These are phyloP conservation scores for Hartigia nigra DNA, from an alignment of 2,888 invertebrate species.

Conservation along the genomic window DNA sequence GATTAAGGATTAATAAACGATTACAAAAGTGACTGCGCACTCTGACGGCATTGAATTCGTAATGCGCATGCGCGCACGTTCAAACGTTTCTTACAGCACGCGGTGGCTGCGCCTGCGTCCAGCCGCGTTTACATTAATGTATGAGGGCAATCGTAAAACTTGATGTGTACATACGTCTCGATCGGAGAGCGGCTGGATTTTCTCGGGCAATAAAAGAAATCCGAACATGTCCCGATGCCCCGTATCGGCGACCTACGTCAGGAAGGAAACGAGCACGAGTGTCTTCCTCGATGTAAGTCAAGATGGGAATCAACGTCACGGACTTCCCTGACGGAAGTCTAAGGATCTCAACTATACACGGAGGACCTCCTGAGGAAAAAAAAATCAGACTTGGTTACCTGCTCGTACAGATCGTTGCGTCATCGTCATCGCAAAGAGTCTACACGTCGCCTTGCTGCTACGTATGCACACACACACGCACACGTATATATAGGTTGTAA, in stretches of 20 bases:
- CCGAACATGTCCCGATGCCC: neutral
- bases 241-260: neutral
- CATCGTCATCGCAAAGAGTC: neutral
- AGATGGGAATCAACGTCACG: neutral
- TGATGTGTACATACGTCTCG: conserved; percentile 64
- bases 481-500: neutral
- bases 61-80: neutral
- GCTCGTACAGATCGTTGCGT: neutral
- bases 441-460: neutral
- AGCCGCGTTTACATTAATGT: conserved; percentile 63
- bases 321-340: neutral
- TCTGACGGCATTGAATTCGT: neutral
- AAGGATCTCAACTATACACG: neutral
- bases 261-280: neutral
- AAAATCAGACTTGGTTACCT: neutral
- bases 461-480: neutral
- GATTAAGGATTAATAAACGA: neutral
- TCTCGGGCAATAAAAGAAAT: conserved; percentile 46
- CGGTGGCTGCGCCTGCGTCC: neutral
- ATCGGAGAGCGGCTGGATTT: conserved; percentile 52
- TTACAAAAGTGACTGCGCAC: neutral
- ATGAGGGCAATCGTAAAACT: conserved; percentile 64
- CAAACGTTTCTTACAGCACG: neutral
- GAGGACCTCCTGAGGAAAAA: neutral
- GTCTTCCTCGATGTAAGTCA: neutral